These are phyloP conservation scores for Microhierax caerulescens DNA, from an alignment of 2,797 vertebrate species.

Conservation along the genomic window DNA sequence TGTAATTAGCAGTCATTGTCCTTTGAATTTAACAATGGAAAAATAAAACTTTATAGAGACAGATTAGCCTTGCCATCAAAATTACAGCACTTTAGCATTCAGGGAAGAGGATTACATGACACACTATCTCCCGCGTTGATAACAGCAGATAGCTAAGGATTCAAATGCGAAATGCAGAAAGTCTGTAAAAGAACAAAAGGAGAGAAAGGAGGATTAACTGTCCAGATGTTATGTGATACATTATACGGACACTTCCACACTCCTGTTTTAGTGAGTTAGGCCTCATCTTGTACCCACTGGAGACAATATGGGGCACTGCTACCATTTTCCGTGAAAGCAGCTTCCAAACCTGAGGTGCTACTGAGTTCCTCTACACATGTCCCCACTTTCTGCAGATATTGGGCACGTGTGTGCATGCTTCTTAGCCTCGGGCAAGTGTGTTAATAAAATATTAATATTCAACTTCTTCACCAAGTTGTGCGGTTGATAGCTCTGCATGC, in stretches of 20 bases:
- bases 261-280: background rate
- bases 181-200: slow-evolving; percentile 33
- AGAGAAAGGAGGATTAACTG: slow-evolving; percentile 18
- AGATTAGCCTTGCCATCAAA: slow-evolving; percentile 56
- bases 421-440: background rate
- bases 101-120: slow-evolving; percentile 35
- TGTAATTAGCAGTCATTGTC: slow-evolving; percentile 56
- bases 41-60: slow-evolving; percentile 57
- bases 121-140: background rate
- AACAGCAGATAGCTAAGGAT: slow-evolving; percentile 43
- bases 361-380: background rate
- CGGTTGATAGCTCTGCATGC: background rate
- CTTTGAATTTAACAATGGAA: slow-evolving; percentile 63
- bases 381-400: background rate
- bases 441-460: background rate
- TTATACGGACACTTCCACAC: background rate
- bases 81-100: slow-evolving; percentile 53
- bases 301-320: background rate
- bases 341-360: background rate
- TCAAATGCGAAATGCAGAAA: background rate
- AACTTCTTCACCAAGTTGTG: background rate
- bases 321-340: background rate
- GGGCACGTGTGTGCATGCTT: fast-evolving
- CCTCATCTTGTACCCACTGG: background rate
- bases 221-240: background rate